Base-by-base conservation (phyloP, 2,888 invertebrate species). In the Muscina levida region DNA sequence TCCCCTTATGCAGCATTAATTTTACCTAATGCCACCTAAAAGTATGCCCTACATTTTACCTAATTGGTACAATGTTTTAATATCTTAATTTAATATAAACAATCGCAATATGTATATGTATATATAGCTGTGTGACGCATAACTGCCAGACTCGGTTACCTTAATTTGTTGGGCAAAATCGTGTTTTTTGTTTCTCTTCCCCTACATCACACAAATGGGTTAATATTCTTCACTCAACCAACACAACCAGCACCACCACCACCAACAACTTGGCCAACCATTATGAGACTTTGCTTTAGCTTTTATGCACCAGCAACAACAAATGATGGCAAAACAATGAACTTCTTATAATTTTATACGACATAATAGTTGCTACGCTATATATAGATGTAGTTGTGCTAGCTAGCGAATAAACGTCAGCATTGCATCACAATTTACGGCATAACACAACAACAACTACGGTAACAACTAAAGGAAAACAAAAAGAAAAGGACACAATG, bases 341-440 rank as follows among this genome's bases (percentile, higher is more conserved):
- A 53, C 22, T 53, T 53, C 53, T 53, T 53, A 11, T 53, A 24
- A 53, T 8, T 53, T 53, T 24, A 22, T 53, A 22, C 6, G 13
- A 8, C 10, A 13, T 10, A 1, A 8, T 51, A 11, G 2, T 22
- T 8, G 22, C 10, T 53, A n/a, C n/a, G n/a, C n/a, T n/a, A n/a
- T n/a, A n/a, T n/a, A 8, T 10, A 22, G 24, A 2, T 53, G 24
- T 17, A 6, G 5, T 51, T 53, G 53, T 53, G 24, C 8, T 31
- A 5, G 31, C 8, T 22, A 53, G 22, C 22, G 24, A 65, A 65
- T 44, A 65, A 65, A 65, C 26, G 46, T 65, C 46, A 65, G 44
- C 46, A 46, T 65, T 65, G 65, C 65, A 46, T 65, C 65, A 46
- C 46, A 42, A 65, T 65, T 65, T 26, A 19, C n/a, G 15, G 26